Evolutionary conservation across 92 coral and sea anemone species (phyloP), one percentile per base, ranked within the genome.

Genomic region (Montipora capitata): DNA sequence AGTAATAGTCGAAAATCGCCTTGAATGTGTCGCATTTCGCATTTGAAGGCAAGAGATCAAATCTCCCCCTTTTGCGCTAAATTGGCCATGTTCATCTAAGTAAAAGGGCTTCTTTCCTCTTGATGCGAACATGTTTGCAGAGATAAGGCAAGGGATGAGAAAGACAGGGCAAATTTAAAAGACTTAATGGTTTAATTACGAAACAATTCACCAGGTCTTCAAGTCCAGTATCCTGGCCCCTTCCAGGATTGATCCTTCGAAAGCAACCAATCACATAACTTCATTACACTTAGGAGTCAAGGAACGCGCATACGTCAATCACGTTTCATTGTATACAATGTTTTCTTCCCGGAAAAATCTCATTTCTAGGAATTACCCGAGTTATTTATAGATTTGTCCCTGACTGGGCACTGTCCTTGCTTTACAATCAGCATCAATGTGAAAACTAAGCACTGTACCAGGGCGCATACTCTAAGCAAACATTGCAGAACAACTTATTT

Each of bases 1-100:
- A 85, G 81, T 83, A 90, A 48, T 69, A 87, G 67, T 93, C 96
- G 58, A 93, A 93, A 49, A 78, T 68, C 45, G 87, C 92, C 67
- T 85, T 81, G 63, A 93, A 90, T 70, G 78, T 51, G 40, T 73
- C 45, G 91, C 84, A 90, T 70, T 20, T 72, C 67, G 82, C 54
- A 74, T 82, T 73, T 12, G 7, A n/a, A 15, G 92, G 85, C 13
- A 79, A 65, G 5, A 93, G 70, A 83, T 93, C 96, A 69, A 40
- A 66, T 66, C 0, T 20, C 14, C 49, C 51, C 67, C 80, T 14
- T 39, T 17, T 16, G 10, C 48, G 48, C 38, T 7, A 35, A 10
- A 9, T 73, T 20, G 61, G 42, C 56, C 66, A 57, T 1, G 67
- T 56, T 54, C 48, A 75, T 54, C 65, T 54, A 8, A 48, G 58